Conservation (phyloP, 2,888 invertebrate genomes). For the Eilema caniola region DNA sequence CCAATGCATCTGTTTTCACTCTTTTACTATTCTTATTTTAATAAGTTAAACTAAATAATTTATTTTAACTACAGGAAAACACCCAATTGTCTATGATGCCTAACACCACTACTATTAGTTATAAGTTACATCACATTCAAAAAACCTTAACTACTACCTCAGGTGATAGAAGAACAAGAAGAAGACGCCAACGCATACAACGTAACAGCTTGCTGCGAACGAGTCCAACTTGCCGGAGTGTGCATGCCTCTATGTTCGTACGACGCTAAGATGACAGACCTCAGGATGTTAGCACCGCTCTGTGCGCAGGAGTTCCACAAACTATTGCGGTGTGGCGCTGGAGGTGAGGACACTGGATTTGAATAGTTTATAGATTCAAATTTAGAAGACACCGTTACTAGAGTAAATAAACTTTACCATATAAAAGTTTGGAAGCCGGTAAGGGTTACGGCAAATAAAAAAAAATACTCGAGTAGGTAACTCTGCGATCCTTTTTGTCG, state of each 20-base stretch:
- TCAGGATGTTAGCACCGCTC: slow-evolving; percentile 90
- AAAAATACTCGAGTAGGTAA: too few species aligned
- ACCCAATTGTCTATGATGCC: too few species aligned
- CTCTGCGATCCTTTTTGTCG: too few species aligned
- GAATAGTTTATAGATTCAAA: not conserved
- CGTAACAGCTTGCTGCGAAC: slow-evolving; percentile 92
- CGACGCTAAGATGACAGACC: slow-evolving; percentile 93
- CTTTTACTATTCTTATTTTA: too few species aligned
- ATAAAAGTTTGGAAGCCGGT: too few species aligned
- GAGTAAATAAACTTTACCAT: not conserved
- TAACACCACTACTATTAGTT: too few species aligned
- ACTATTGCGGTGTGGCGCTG: slow-evolving; percentile 88
- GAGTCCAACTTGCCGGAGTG: slow-evolving; percentile 89
- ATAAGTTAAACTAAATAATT: too few species aligned
- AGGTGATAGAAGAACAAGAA: slow-evolving; percentile 88
- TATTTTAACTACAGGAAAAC: too few species aligned
- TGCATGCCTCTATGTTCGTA: slow-evolving; percentile 94
- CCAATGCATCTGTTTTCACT: too few species aligned
- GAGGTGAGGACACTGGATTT: slow-evolving; percentile 68
- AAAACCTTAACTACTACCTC: too few species aligned
- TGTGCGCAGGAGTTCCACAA: slow-evolving; percentile 93
- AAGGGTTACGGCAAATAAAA: too few species aligned
- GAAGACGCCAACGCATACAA: slow-evolving; percentile 90
- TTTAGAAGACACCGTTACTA: not conserved
- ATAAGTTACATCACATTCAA: too few species aligned